Evolutionary conservation across 2,888 invertebrate species (phyloP), one percentile per base, ranked within the genome.

Genomic region (Acrocyrtus sp.): DNA sequence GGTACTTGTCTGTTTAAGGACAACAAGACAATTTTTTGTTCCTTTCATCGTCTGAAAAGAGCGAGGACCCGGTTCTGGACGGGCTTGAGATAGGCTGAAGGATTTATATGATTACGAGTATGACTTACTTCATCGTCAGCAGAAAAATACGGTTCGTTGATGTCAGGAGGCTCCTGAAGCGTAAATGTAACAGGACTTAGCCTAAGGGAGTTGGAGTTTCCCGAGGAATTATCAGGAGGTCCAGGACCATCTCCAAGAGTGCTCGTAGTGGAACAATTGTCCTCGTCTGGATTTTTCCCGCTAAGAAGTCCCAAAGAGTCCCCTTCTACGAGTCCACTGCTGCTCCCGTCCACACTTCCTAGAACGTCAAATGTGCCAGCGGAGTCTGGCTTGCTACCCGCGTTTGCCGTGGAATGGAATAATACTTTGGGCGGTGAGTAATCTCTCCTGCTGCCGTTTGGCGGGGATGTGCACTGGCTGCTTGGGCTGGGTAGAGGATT

Each of bases 141-240:
- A 0, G 58, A 29, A 39, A 45, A 70, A 26, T 75, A 72, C n/a
- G 69, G 75, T 41, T 81, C 77, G 51, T 65, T 72, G 48, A 65
- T 60, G 56, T 80, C 81, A 15, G 67, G 74, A 61, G 79, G 81
- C 62, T 78, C 78, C 70, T 79, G 80, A 63, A 80, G 72, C 51
- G 78, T 81, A 75, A 80, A 80, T 56, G 79, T 81, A 69, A 81
- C 79, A 34, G 80, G 81, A 41, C 78, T 80, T 34, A 81, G 78
- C 68, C 77, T 65, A 34, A 76, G 62, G 41, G 77, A 75, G 24
- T 76, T 76, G 21, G 76, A 76, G 47, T 76, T 76, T 15, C 76
- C 76, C 3, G 78, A 78, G 34, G 74, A 78, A 26, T 67, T 74
- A 22, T 74, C 75, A 26, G 74, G 74, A n/a, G 67, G 75, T 8